phyloP scores from a whole-genome alignment of 2,113 vertebrate genomes.

The Phrynosoma platyrhinos region DNA sequence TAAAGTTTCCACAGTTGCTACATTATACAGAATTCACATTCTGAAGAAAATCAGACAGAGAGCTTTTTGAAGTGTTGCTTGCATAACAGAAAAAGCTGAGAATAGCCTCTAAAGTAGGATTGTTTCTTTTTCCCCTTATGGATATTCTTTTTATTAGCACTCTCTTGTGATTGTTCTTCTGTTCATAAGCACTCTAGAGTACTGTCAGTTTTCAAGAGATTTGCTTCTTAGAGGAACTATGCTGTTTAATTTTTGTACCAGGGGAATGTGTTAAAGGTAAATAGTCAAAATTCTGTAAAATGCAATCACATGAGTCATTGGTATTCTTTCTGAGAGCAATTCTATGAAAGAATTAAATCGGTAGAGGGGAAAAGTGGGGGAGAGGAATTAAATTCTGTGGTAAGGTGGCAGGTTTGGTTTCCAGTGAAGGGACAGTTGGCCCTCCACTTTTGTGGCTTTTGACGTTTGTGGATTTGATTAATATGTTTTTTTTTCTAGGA shows the following conservation, averaged over 20 bases:
- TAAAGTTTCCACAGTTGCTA: neutral
- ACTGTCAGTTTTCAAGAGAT: neutral
- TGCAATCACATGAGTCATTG: neutral
- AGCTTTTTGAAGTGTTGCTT: neutral
- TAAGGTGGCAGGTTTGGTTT: neutral
- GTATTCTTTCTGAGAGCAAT: neutral
- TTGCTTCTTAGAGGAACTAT: neutral
- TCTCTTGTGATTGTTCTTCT: neutral
- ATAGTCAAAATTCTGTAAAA: neutral
- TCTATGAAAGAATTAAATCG: neutral
- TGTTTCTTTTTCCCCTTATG: neutral
- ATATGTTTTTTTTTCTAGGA: too few relatives aligned
- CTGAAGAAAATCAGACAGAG: neutral
- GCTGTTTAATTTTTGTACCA: neutral
- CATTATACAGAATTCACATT: neutral
- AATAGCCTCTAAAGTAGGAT: neutral
- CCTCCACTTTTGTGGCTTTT: too few relatives aligned
- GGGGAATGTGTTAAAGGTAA: neutral
- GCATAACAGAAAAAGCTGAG: neutral
- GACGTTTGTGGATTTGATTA: too few relatives aligned
- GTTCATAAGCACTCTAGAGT: neutral
- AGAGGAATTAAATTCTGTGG: neutral
- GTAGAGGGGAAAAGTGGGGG: neutral
- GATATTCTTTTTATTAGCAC: neutral
- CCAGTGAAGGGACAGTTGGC: too few relatives aligned